These are phyloP conservation scores for Aphelinus atriplicis DNA, from an alignment of 1,140 invertebrate genomes.

Conservation along the genomic window DNA sequence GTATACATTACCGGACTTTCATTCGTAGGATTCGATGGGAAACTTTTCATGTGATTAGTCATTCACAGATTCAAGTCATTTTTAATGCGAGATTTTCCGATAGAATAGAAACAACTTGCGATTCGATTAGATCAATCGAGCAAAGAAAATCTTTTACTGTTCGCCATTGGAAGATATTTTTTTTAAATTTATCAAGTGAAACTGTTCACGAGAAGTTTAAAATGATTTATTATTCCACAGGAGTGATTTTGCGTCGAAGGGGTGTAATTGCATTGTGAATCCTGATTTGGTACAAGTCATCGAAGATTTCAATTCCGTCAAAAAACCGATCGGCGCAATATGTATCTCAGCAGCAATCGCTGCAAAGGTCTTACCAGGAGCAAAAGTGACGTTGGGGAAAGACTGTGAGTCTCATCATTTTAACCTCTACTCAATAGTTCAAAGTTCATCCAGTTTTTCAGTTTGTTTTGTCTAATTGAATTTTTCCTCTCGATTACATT, in stretches of 20 bases:
- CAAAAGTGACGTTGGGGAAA: slow-evolving; percentile 70
- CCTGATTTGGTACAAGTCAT: slow-evolving; percentile 67
- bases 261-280: slow-evolving; percentile 66
- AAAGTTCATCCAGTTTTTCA: background rate
- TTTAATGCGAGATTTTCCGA: no score
- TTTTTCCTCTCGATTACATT: no score
- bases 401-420: slow-evolving; percentile 46
- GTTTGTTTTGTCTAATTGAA: no score
- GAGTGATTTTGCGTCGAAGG: slow-evolving; percentile 70
- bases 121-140: no score
- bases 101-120: no score
- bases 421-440: background rate
- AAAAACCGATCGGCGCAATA: slow-evolving; percentile 71
- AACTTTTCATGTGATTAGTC: no score
- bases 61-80: no score
- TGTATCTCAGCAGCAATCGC: slow-evolving; percentile 72
- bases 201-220: background rate
- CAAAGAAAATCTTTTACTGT: no score
- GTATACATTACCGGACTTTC: no score
- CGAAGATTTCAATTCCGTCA: slow-evolving; percentile 67
- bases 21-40: no score
- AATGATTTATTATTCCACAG: slow-evolving; percentile 53
- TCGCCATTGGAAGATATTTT: background rate
- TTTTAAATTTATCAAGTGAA: slow-evolving; percentile 7
- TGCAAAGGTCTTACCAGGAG: slow-evolving; percentile 66